A percentile compares a stretch with the other conserved stretches of the same genome.
These are phyloP conservation scores for Suillia variegata DNA, from an alignment of 2,888 invertebrate genomes.

Conservation along the genomic window DNA sequence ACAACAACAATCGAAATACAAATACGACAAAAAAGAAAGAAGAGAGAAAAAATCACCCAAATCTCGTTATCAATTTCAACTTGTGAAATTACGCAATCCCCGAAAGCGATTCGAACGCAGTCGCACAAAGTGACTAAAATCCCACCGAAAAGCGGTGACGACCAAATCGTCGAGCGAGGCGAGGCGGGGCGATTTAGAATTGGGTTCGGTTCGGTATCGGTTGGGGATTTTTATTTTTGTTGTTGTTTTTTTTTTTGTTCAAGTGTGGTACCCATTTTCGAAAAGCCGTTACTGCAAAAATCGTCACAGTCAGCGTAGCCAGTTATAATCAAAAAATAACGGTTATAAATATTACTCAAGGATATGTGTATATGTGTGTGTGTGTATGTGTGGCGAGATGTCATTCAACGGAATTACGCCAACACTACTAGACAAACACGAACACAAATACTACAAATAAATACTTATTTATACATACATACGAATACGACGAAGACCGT, in stretches of 20 bases:
- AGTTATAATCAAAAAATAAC: conserved; percentile 32
- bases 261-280: too few species aligned
- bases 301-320: conserved; percentile 7
- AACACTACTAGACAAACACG: conserved; percentile 8
- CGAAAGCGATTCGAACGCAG: conserved; percentile 18
- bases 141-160: background rate
- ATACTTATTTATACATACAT: too few species aligned
- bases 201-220: too few species aligned
- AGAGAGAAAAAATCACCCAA: conserved; percentile 6
- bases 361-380: too few species aligned
- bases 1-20: background rate
- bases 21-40: background rate
- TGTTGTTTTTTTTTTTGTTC: too few species aligned
- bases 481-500: background rate
- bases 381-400: background rate
- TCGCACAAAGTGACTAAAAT: background rate
- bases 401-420: conserved; percentile 7
- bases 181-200: too few species aligned
- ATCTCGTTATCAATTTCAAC: conserved; percentile 29
- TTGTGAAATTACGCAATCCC: conserved; percentile 28
- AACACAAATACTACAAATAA: background rate
- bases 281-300: conserved; percentile 5
- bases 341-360: conserved; percentile 30
- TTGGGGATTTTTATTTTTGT: too few species aligned
- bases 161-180: too few species aligned